Evolutionary conservation across 2,888 invertebrate genomes (phyloP), one percentile per base, ranked within the genome.

Genomic region (Napeogenes sylphis): DNA sequence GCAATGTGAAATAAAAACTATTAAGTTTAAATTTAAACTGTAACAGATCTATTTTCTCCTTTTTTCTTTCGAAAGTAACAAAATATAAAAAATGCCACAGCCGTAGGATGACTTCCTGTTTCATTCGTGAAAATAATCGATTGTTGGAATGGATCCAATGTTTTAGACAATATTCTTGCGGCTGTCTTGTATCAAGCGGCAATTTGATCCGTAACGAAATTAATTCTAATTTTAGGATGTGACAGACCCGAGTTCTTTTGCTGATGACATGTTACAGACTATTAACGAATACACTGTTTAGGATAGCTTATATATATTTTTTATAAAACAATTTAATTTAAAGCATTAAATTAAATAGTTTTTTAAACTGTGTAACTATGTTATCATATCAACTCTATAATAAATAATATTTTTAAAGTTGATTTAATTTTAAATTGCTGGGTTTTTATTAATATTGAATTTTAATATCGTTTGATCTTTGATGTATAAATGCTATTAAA

Each of bases 111-210:
- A 76, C 80, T 84, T 84, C 81, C 84, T 83, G 81, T 83, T 81
- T 61, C 47, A 63, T 60, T 63, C 58, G 83, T 84, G 80, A 84
- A 84, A 82, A 83, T 83, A 88, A 88, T 87, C 84, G 87, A 87
- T 88, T 83, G 79, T 84, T 90, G 90, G 90, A 85, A 67, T 68
- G 62, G 68, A 68, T 84, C 90, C 90, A 90, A 83, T 83, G 82
- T 80, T 81, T 77, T 77, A 77, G 75, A 77, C 80, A 79, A 78
- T 80, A 76, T 81, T 82, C 80, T 76, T 75, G 75, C 78, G 78
- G 79, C 82, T 85, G 87, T 83, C 56, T 83, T 82, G 82, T 78
- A 84, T 84, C 82, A 75, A 79, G 78, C 80, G 77, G 85, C 81
- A 83, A 85, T 87, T 82, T 83, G 86, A 87, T 87, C 82, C 74